Evolutionary conservation across 2,888 invertebrate species (phyloP), one percentile per base, ranked within the genome.

Genomic region (Conops quadrifasciatus): DNA sequence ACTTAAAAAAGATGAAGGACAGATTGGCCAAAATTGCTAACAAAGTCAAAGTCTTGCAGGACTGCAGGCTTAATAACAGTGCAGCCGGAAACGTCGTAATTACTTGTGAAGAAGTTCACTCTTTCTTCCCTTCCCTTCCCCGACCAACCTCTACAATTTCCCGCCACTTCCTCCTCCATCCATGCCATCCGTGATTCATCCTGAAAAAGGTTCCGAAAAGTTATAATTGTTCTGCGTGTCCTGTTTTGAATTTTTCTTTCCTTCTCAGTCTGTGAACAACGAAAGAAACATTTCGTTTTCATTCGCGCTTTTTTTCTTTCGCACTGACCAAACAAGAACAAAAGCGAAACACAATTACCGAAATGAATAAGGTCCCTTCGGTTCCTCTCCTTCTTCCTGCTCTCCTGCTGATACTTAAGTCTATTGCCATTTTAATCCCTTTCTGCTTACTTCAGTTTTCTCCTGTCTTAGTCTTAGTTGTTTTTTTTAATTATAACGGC

Each of bases 61-160:
- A 51, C 71, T 66, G 49, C 51, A 66, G 74, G 76, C 75, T 72
- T 74, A 75, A 74, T 74, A 75, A 73, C 47, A 69, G 71, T 4
- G 9, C 36, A 71, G 71, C 59, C 71, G 67, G 62, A 72, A 73
- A 59, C n/a, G n/a, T n/a, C 62, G 69, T 74, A 72, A 75, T 75
- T 73, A 74, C 73, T 76, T 71, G 53, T n/a, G 19, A 21, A 3
- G 11, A 53, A 21, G 53, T 11, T 53, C 19, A 19, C n/a, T 53
- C 21, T 53, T 19, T 21, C n/a, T 49, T 19, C n/a, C n/a, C n/a
- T n/a, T 49, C 19, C 21, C 21, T 21, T 15, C 53, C 5, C n/a
- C 1, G 21, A 56, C 21, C 26, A 26, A 16, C 21, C 21, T 56
- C 56, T 56, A n/a, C 56, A 56, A 56, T 56, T 51, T 21, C 56